Evolutionary conservation across 1,140 invertebrate genomes (phyloP).

Genomic region (Danaus plexippus): DNA sequence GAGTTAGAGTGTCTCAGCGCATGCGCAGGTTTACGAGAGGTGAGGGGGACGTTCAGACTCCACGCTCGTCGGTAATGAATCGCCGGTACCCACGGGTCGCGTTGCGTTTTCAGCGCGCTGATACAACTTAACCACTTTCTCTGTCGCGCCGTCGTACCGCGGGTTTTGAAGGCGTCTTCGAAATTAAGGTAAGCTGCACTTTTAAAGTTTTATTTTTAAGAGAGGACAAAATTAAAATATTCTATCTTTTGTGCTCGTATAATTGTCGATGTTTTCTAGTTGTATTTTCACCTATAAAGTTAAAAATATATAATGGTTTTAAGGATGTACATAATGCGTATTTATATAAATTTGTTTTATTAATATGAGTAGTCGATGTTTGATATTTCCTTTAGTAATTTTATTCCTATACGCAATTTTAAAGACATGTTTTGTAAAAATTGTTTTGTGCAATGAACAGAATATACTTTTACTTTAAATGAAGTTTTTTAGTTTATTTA

Average conservation of each 20-base stretch:
- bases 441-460: too few relatives aligned
- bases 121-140: conserved; percentile 52
- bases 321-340: too few relatives aligned
- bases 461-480: too few relatives aligned
- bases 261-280: neutral
- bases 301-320: too few relatives aligned
- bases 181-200: conserved; percentile 40
- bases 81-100: conserved; percentile 61
- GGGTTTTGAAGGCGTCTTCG: conserved; percentile 20
- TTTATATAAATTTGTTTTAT: too few relatives aligned
- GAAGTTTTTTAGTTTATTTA: too few relatives aligned
- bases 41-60: conserved; percentile 49
- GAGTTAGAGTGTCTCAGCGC: conserved; percentile 47
- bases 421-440: too few relatives aligned
- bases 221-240: conserved; percentile 1
- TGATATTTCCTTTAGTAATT: too few relatives aligned
- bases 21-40: conserved; percentile 35
- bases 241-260: conserved; percentile 21
- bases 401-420: too few relatives aligned
- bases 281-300: too few relatives aligned
- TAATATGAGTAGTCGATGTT: too few relatives aligned
- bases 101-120: conserved; percentile 51
- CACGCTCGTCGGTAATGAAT: conserved; percentile 63
- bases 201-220: too few relatives aligned
- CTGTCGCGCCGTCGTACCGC: conserved; percentile 49